Evolutionary conservation across 2,113 vertebrate species (phyloP).

Genomic region (Periophthalmus modestus): DNA sequence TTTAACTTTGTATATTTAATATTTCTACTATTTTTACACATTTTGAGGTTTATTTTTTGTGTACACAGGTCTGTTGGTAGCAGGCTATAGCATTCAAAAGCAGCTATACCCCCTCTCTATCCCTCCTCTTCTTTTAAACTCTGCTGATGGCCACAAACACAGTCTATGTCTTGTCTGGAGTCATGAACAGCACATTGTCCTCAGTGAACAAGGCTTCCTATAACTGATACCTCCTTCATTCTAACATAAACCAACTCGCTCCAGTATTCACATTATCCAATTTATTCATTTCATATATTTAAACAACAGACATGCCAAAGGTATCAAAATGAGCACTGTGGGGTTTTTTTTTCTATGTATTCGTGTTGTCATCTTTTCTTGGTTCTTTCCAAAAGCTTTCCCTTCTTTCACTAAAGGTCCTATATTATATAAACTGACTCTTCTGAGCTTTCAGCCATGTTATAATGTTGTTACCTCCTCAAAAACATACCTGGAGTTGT

Average conservation of each 20-base stretch:
- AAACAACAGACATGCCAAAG: constrained; percentile 53
- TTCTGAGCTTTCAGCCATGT: too few relatives aligned
- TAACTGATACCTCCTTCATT: constrained; percentile 25
- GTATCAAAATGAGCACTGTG: background rate
- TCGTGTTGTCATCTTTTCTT: background rate
- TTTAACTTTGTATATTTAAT: too few relatives aligned
- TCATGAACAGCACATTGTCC: constrained; percentile 72
- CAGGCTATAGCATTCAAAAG: background rate
- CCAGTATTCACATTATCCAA: constrained; percentile 52
- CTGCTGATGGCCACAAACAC: constrained; percentile 48
- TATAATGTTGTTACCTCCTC: too few relatives aligned
- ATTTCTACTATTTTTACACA: background rate
- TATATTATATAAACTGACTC: too few relatives aligned
- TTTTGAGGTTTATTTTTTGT: background rate
- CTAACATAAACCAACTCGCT: constrained; percentile 62
- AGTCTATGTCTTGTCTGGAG: constrained; percentile 64
- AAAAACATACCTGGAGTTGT: too few relatives aligned
- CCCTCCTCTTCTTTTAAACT: constrained; percentile 49
- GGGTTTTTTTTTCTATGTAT: too few relatives aligned
- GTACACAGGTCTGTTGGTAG: background rate
- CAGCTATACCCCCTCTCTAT: background rate
- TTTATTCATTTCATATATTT: constrained; percentile 59
- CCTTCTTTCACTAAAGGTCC: background rate
- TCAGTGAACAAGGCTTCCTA: constrained; percentile 39
- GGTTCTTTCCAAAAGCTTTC: background rate